phyloP scores from a whole-genome alignment of 2,888 invertebrate genomes.

The Stegophylla sp. region DNA sequence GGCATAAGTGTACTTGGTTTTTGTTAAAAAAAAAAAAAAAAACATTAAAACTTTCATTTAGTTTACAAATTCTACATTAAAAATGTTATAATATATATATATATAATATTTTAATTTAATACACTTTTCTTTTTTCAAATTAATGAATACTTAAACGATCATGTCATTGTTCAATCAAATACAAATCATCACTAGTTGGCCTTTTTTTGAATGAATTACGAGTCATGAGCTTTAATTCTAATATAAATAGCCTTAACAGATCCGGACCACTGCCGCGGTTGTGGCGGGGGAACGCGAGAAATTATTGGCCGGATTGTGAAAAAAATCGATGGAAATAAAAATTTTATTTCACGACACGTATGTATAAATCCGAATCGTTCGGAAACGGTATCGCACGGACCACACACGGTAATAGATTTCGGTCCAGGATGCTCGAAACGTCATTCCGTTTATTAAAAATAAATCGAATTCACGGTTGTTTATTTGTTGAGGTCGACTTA shows the following conservation, averaged over 20 bases:
- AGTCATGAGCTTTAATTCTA: too few relatives aligned
- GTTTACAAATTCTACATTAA: too few relatives aligned
- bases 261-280: not conserved
- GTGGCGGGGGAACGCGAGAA: not conserved
- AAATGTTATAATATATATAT: too few relatives aligned
- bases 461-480: constrained; percentile 46
- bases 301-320: not conserved
- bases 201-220: not conserved
- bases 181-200: too few relatives aligned
- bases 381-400: not conserved
- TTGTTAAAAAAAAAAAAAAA: too few relatives aligned
- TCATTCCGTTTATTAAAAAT: constrained; percentile 40
- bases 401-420: constrained; percentile 23
- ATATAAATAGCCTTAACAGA: not conserved
- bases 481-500: constrained; percentile 28
- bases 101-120: too few relatives aligned
- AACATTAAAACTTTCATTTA: too few relatives aligned
- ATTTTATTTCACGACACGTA: not conserved
- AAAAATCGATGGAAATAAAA: not conserved
- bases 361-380: constrained; percentile 28
- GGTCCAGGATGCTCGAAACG: not conserved
- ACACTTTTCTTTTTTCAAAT: too few relatives aligned
- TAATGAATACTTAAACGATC: too few relatives aligned
- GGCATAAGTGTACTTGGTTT: too few relatives aligned
- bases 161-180: too few relatives aligned